A percentile compares a stretch with the other conserved stretches of the same genome.
These are phyloP conservation scores for Drosophila antonietae DNA, from an alignment of 2,888 invertebrate genomes.

Conservation along the genomic window DNA sequence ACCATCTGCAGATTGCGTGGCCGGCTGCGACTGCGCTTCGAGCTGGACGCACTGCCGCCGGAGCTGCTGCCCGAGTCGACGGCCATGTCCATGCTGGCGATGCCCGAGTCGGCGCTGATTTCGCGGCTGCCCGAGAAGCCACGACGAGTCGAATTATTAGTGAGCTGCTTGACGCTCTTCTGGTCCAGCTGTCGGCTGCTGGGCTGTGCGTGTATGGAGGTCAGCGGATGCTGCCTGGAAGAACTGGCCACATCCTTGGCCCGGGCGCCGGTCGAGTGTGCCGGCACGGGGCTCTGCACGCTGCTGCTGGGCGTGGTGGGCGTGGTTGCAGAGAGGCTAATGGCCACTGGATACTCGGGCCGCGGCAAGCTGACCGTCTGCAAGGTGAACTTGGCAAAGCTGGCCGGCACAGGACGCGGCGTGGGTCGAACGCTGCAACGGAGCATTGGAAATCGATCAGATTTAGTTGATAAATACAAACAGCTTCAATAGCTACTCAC, in stretches of 20 bases:
- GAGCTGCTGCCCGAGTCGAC: constrained; percentile 73
- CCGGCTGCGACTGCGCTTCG: constrained; percentile 85
- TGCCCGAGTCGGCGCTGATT: constrained; percentile 84
- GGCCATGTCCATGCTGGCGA: constrained; percentile 83
- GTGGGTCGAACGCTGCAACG: constrained; percentile 82
- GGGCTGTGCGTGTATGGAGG: constrained; percentile 73
- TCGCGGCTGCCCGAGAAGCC: constrained; percentile 84
- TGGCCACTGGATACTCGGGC: constrained; percentile 88
- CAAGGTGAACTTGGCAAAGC: constrained; percentile 87
- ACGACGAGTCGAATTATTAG: constrained; percentile 88
- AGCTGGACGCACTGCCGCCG: constrained; percentile 68
- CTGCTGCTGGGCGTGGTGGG: constrained; percentile 77
- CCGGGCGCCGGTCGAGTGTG: constrained; percentile 60
- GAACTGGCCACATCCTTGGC: constrained; percentile 64
- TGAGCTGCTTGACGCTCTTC: constrained; percentile 90
- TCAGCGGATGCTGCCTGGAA: constrained; percentile 61
- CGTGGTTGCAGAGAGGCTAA: constrained; percentile 81
- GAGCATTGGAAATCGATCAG: neutral
- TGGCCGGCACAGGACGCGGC: constrained; percentile 83
- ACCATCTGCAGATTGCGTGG: constrained; percentile 91
- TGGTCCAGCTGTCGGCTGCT: constrained; percentile 86
- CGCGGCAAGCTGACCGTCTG: constrained; percentile 90
- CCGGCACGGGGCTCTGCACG: constrained; percentile 66
- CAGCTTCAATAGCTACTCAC: constrained; percentile 72
- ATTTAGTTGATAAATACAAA: neutral